These are phyloP conservation scores for Echeneis naucrates DNA, from an alignment of 2,797 vertebrate species.

Conservation along the genomic window DNA sequence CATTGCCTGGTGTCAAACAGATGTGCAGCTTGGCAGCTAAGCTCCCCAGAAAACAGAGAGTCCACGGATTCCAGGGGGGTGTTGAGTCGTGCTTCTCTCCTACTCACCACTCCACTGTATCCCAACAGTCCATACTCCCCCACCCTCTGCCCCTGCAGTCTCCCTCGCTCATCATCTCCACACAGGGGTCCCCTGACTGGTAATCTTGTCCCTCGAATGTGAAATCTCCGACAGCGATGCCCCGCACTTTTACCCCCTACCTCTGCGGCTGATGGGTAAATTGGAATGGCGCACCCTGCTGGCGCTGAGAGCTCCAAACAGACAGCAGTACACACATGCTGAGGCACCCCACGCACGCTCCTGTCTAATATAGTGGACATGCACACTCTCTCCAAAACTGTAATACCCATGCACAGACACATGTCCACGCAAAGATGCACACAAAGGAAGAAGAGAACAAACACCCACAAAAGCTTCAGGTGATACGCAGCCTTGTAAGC, in stretches of 20 bases:
- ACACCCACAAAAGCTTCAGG: conserved; percentile 42
- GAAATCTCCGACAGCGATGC: conserved; percentile 81
- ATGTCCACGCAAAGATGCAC: conserved; percentile 55
- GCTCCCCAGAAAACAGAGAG: conserved; percentile 75
- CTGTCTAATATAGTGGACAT: conserved; percentile 85
- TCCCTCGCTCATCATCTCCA: conserved; percentile 82
- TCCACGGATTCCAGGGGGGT: conserved; percentile 73
- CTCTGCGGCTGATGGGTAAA: conserved; percentile 82
- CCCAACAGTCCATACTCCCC: conserved; percentile 64
- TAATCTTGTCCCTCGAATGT: conserved; percentile 84
- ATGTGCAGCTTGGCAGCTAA: conserved; percentile 82
- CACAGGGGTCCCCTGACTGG: conserved; percentile 81
- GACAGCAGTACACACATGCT: conserved; percentile 79
- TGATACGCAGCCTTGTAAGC: conserved; percentile 57
- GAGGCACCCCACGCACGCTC: conserved; percentile 71
- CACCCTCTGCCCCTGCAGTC: conserved; percentile 74
- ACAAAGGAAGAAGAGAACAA: conserved; percentile 37
- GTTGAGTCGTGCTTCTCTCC: conserved; percentile 61
- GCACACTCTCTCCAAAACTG: conserved; percentile 79
- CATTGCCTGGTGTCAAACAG: conserved; percentile 83
- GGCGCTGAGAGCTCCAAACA: conserved; percentile 79
- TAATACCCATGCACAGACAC: conserved; percentile 80
- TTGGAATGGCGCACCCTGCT: conserved; percentile 86
- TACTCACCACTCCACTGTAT: conserved; percentile 47
- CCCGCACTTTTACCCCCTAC: conserved; percentile 79